phyloP scores from a whole-genome alignment of 2,113 vertebrate genomes.

The Siniperca knerii region DNA sequence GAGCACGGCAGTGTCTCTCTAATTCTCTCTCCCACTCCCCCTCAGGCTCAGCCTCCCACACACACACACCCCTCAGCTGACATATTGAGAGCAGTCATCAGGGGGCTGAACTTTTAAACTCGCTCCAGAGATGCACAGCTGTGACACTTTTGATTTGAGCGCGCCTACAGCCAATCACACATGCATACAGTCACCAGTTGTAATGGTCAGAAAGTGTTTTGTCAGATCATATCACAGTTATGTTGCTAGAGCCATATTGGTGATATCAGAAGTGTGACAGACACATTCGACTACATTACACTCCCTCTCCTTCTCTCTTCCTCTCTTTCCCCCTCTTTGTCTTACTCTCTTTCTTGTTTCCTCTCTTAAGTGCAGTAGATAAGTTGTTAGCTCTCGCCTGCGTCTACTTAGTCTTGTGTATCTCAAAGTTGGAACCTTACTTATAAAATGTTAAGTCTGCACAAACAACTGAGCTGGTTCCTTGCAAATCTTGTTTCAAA shows the following conservation, averaged over 20 bases:
- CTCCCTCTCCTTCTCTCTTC: not conserved
- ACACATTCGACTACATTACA: slow-evolving; percentile 3
- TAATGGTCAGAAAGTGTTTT: slow-evolving; percentile 51
- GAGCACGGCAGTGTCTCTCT: slow-evolving; percentile 29
- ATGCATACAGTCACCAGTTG: slow-evolving; percentile 29
- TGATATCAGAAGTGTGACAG: slow-evolving; percentile 46
- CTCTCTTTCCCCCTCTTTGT: slow-evolving; percentile 9
- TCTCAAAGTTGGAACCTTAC: slow-evolving; percentile 65
- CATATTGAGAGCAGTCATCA: slow-evolving; percentile 83
- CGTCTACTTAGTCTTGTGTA: slow-evolving; percentile 41
- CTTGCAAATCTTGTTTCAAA: slow-evolving; percentile 79
- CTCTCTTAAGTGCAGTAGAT: slow-evolving; percentile 51
- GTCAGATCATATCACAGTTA: slow-evolving; percentile 28
- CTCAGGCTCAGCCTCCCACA: slow-evolving; percentile 70
- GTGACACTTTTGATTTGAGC: slow-evolving; percentile 56
- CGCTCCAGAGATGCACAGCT: slow-evolving; percentile 63
- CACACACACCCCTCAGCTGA: slow-evolving; percentile 73
- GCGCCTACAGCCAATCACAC: slow-evolving; percentile 56
- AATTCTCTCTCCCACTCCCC: slow-evolving; percentile 33
- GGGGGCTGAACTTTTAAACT: slow-evolving; percentile 81
- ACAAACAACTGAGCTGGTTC: slow-evolving; percentile 63
- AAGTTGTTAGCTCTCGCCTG: slow-evolving; percentile 55
- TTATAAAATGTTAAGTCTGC: slow-evolving; percentile 63
- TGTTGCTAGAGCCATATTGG: slow-evolving; percentile 4
- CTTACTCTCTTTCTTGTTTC: slow-evolving; percentile 35